Percentiles rank a stretch among this genome's conserved stretches.
These are phyloP conservation scores for Sylvia borin DNA, from an alignment of 2,797 vertebrate species.

Conservation along the genomic window DNA sequence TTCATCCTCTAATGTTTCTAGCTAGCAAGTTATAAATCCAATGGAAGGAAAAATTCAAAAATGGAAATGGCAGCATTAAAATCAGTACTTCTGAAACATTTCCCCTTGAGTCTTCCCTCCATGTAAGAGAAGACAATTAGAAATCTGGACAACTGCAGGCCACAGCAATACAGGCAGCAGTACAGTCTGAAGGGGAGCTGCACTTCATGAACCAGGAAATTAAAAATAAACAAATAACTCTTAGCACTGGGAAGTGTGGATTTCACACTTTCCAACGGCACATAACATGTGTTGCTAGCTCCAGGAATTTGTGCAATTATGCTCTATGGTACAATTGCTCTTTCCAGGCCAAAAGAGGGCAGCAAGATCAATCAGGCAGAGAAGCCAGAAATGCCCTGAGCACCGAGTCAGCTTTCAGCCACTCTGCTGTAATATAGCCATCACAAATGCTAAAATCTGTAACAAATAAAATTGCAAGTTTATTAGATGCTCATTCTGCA, in stretches of 20 bases:
- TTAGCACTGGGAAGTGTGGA: background rate
- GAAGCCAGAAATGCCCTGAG: background rate
- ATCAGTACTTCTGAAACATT: background rate
- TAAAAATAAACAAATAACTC: conserved; percentile 6
- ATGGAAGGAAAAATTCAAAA: background rate
- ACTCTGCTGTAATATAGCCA: background rate
- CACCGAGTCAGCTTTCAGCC: background rate
- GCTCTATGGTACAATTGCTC: background rate
- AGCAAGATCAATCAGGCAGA: background rate
- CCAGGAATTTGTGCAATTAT: background rate
- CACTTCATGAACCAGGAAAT: background rate
- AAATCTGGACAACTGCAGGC: background rate
- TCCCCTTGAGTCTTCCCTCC: background rate
- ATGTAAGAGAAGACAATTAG: background rate
- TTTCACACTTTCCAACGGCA: background rate
- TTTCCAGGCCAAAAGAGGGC: background rate
- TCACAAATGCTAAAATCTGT: background rate
- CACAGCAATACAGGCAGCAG: background rate
- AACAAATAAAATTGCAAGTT: background rate
- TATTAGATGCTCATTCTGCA: background rate
- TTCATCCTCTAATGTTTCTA: background rate
- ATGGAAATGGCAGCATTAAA: background rate
- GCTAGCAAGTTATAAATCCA: background rate
- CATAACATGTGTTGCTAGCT: background rate
- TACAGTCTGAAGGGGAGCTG: background rate